These are phyloP conservation scores for Muschampia staudingeri DNA, from an alignment of 2,888 invertebrate species.

Conservation along the genomic window DNA sequence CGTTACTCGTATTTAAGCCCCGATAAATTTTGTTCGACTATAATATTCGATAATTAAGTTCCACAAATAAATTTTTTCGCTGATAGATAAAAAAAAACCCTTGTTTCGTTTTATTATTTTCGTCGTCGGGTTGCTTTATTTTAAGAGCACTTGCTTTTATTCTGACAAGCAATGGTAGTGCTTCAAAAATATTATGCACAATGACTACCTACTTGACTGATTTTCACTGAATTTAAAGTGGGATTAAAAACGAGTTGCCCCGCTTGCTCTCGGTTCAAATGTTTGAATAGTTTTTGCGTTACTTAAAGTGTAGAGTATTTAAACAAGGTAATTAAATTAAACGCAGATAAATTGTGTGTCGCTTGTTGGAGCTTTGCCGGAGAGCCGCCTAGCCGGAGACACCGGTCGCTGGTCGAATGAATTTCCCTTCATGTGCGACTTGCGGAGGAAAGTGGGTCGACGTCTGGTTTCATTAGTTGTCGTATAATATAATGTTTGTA, in stretches of 20 bases:
- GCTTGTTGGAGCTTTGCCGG: conserved; percentile 24
- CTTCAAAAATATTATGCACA: conserved; percentile 39
- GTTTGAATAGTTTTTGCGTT: conserved; percentile 8
- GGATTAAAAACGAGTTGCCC: conserved; percentile 22
- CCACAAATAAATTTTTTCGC: conserved; percentile 11
- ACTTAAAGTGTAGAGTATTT: background rate
- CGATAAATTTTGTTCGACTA: too few relatives aligned
- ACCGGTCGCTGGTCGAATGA: conserved; percentile 65
- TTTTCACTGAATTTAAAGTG: conserved; percentile 33
- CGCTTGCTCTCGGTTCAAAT: background rate
- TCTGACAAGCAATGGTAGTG: conserved; percentile 23
- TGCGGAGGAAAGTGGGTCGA: conserved; percentile 84
- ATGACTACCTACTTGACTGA: conserved; percentile 36
- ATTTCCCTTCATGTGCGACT: conserved; percentile 84
- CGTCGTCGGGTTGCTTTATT: conserved; percentile 12
- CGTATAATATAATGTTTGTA: conserved; percentile 50
- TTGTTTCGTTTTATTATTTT: conserved; percentile 8
- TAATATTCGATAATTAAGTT: background rate
- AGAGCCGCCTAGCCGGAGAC: conserved; percentile 24
- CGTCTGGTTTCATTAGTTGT: conserved; percentile 76
- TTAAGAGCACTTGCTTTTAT: conserved; percentile 38
- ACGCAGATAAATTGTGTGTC: conserved; percentile 24
- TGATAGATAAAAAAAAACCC: background rate
- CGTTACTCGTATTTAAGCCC: too few relatives aligned
- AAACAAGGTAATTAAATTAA: conserved; percentile 18